A percentile compares a stretch with the other conserved stretches of the same genome.
Evolutionary conservation across 2,797 vertebrate species (phyloP).

Genomic region (Euthynnus affinis): DNA sequence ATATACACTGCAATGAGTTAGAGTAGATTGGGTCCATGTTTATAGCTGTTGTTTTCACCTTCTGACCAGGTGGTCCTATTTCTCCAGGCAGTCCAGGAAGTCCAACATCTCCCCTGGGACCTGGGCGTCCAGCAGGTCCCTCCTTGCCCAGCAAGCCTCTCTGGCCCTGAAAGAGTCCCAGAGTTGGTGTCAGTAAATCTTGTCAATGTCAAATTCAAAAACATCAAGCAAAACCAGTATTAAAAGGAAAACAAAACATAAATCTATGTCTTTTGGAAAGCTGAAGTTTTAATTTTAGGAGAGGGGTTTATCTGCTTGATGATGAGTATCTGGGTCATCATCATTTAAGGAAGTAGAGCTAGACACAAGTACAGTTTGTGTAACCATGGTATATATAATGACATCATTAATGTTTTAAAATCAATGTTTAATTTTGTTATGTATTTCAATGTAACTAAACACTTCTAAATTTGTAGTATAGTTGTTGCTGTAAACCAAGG

Average conservation of each 20-base stretch:
- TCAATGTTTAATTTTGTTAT: neutral
- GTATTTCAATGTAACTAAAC: constrained; percentile 9
- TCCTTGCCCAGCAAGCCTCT: constrained; percentile 86
- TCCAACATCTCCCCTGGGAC: constrained; percentile 88
- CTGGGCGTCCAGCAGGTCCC: constrained; percentile 90
- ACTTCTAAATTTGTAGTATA: constrained; percentile 14
- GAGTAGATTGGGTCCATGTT: neutral
- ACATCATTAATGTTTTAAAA: neutral
- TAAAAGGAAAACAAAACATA: neutral
- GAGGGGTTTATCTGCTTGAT: neutral
- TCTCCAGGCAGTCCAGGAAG: constrained; percentile 89
- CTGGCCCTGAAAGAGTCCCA: constrained; percentile 85
- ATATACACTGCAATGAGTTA: neutral
- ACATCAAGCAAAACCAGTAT: neutral
- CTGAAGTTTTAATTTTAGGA: neutral
- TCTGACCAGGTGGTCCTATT: constrained; percentile 88
- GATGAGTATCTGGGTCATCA: neutral
- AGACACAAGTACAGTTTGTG: neutral
- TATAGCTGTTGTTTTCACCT: constrained; percentile 81
- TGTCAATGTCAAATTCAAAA: neutral
- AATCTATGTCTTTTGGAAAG: neutral
- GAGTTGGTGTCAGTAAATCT: neutral
- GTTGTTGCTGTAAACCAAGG: constrained; percentile 23
- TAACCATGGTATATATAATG: neutral
- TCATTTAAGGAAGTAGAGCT: neutral